Evolutionary conservation across 2,888 invertebrate genomes (phyloP).

Genomic region (Scaptomyza reducta): DNA sequence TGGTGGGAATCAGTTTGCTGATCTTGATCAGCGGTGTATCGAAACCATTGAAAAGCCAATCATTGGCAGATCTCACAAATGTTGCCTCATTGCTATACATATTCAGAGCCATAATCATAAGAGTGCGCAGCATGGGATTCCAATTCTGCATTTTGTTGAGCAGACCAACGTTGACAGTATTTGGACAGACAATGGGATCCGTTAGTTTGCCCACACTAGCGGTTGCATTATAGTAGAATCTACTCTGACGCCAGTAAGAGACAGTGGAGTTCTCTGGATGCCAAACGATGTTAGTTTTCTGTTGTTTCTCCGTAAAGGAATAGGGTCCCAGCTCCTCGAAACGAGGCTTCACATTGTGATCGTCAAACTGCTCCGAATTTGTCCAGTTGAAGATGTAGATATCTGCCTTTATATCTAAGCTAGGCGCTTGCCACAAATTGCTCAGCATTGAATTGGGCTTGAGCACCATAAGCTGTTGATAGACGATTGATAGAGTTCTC

Average conservation of each 20-base stretch:
- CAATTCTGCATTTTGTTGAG: constrained; percentile 52
- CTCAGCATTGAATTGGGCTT: constrained; percentile 85
- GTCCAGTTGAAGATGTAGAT: constrained; percentile 92
- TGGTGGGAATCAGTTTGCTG: constrained; percentile 85
- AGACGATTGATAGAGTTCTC: no score
- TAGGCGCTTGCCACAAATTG: constrained; percentile 87
- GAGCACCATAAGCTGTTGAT: constrained; percentile 86
- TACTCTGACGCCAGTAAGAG: constrained; percentile 88
- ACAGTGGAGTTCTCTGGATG: constrained; percentile 89
- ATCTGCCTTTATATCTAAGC: constrained; percentile 87
- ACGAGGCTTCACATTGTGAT: constrained; percentile 85
- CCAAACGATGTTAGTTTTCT: constrained; percentile 89
- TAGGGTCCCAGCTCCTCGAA: constrained; percentile 87
- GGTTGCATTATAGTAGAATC: constrained; percentile 86
- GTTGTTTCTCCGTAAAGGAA: constrained; percentile 87
- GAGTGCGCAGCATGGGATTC: constrained; percentile 61
- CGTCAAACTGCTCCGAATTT: constrained; percentile 87
- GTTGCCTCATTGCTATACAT: constrained; percentile 86
- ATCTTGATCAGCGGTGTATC: constrained; percentile 88
- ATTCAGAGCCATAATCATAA: constrained; percentile 86
- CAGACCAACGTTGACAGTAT: constrained; percentile 68
- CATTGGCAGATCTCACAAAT: constrained; percentile 87
- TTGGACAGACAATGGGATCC: constrained; percentile 66
- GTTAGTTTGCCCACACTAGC: constrained; percentile 57
- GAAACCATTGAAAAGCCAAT: constrained; percentile 92